Evolutionary conservation across 2,888 invertebrate species (phyloP).

Genomic region (Hesperia comma): DNA sequence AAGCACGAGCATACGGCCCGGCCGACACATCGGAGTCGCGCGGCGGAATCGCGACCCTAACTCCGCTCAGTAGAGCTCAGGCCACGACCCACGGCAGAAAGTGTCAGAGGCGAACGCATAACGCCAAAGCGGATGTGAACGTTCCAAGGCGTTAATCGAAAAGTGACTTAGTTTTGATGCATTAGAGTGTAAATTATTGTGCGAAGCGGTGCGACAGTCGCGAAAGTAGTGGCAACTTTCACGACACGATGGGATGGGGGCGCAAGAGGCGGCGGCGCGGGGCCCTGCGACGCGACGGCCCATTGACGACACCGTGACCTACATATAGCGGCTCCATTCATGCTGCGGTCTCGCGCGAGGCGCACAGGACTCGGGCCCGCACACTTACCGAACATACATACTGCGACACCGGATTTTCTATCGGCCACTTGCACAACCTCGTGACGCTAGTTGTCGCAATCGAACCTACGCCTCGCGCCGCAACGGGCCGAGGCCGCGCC

Average conservation of each 20-base stretch:
- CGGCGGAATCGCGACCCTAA: conserved; percentile 62
- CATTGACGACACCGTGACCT: conserved; percentile 84
- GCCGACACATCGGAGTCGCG: conserved; percentile 62
- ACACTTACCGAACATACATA: conserved; percentile 60
- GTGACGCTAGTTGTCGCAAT: conserved; percentile 71
- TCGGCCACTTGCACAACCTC: conserved; percentile 73
- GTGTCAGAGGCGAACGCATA: conserved; percentile 71
- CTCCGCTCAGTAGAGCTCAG: conserved; percentile 55
- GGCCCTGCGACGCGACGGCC: conserved; percentile 75
- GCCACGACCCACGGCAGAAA: conserved; percentile 54
- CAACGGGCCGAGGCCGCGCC: conserved; percentile 66
- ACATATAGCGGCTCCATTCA: conserved; percentile 82
- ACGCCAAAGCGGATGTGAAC: conserved; percentile 81
- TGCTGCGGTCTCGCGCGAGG: conserved; percentile 71
- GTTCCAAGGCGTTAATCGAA: conserved; percentile 64
- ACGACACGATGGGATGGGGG: conserved; percentile 78
- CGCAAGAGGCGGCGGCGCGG: conserved; percentile 68
- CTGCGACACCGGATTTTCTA: conserved; percentile 75
- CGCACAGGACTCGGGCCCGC: conserved; percentile 68
- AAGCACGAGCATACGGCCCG: conserved; percentile 81
- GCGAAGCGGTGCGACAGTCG: conserved; percentile 64
- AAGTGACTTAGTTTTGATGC: conserved; percentile 71
- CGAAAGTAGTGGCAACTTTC: conserved; percentile 84
- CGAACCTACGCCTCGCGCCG: conserved; percentile 52
- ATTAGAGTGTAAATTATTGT: conserved; percentile 73